phyloP scores from a whole-genome alignment of 2,797 vertebrate genomes.

The Galagoides demidoff region DNA sequence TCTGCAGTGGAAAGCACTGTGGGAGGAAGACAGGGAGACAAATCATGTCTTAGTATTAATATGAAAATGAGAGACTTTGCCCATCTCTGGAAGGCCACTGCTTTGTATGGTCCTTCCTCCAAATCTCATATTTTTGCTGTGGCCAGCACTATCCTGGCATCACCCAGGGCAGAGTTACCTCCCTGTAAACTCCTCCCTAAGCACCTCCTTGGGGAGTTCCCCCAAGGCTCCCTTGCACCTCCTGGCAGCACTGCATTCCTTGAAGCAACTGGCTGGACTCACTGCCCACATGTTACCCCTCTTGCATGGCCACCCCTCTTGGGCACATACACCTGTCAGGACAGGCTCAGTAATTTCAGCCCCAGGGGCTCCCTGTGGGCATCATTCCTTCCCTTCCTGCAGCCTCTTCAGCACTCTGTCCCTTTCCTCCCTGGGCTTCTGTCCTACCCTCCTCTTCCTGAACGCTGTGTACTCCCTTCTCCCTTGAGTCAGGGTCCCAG shows the following conservation, averaged over 20 bases:
- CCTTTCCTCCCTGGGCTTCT: background rate
- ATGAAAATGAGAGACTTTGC: no score
- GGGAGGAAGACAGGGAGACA: background rate
- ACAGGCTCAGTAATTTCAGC: no score
- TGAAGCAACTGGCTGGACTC: background rate
- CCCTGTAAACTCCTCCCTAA: background rate
- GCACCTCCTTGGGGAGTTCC: fast-evolving
- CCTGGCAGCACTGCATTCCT: background rate
- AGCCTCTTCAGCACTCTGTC: no score
- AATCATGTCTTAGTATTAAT: background rate
- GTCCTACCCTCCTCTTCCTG: background rate
- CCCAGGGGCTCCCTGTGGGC: background rate
- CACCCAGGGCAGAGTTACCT: fast-evolving
- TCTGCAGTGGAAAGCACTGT: background rate
- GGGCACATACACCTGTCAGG: background rate
- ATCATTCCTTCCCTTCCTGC: background rate
- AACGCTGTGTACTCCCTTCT: background rate
- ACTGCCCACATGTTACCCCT: background rate
- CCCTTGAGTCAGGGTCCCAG: background rate
- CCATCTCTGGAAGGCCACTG: background rate
- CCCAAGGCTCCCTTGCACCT: no score
- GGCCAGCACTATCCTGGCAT: background rate
- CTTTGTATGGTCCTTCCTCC: background rate
- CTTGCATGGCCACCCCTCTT: no score
- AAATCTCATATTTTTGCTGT: background rate